Conservation (phyloP, 2,113 vertebrate genomes). For the Cygnus buccinator region DNA sequence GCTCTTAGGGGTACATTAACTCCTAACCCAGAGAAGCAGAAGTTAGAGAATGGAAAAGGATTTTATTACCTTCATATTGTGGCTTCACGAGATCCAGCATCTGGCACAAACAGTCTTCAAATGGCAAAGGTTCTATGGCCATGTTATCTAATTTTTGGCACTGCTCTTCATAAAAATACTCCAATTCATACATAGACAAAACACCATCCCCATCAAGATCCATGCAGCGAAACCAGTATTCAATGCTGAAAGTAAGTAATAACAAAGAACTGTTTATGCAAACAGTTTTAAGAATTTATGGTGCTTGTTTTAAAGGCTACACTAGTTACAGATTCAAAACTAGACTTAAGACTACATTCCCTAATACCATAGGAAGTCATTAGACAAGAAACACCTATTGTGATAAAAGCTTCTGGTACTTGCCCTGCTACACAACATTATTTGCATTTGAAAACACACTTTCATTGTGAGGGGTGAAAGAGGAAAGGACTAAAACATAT, state of each 20-base stretch:
- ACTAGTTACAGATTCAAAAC: not conserved
- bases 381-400: not conserved
- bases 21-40: not conserved
- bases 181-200: constrained; percentile 93
- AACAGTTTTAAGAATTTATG: not conserved
- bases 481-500: not conserved
- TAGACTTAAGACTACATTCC: not conserved
- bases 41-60: not conserved
- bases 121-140: constrained; percentile 92
- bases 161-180: constrained; percentile 96
- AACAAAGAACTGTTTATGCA: not conserved
- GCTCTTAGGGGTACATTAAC: not conserved
- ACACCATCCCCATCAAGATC: constrained; percentile 94
- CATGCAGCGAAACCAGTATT: constrained; percentile 99
- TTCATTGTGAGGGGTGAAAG: not conserved
- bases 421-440: not conserved
- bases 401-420: not conserved
- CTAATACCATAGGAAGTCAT: not conserved
- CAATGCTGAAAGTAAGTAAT: constrained; percentile 81
- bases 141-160: constrained; percentile 89
- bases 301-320: not conserved
- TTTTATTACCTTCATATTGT: constrained; percentile 80
- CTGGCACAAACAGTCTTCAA: constrained; percentile 95
- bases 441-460: not conserved
- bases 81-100: constrained; percentile 95